Evolutionary conservation across 2,113 vertebrate genomes (phyloP).

Genomic region (Origma solitaria): DNA sequence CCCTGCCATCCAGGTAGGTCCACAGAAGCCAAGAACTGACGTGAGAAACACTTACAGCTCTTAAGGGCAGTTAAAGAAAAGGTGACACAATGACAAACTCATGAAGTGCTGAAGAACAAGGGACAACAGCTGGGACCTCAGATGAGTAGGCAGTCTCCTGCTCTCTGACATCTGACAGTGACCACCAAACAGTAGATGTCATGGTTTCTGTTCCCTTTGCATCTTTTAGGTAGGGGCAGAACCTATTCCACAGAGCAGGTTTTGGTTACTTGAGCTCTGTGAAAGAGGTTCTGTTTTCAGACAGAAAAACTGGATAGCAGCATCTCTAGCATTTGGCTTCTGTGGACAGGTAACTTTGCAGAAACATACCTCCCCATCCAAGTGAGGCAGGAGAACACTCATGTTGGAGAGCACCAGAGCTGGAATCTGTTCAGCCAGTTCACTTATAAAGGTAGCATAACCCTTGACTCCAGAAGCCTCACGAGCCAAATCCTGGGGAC

Average conservation of each 20-base stretch:
- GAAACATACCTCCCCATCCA: slow-evolving; percentile 86
- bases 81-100: neutral
- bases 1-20: neutral
- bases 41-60: neutral
- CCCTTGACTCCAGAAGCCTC: slow-evolving; percentile 83
- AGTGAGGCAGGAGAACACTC: slow-evolving; percentile 84
- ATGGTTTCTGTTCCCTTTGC: neutral
- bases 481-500: slow-evolving; percentile 81
- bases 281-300: neutral
- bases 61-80: neutral
- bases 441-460: slow-evolving; percentile 84
- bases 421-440: slow-evolving; percentile 81
- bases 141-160: neutral
- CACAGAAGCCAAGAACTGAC: neutral
- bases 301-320: neutral
- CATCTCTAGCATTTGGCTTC: neutral
- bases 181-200: neutral
- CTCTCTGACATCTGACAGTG: neutral
- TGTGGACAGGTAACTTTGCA: neutral
- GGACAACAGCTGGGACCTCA: neutral
- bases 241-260: neutral
- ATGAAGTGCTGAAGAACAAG: neutral
- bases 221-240: neutral
- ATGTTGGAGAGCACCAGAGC: slow-evolving; percentile 85
- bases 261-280: neutral